phyloP scores from a whole-genome alignment of 2,797 vertebrate species.

The Rhabdomys pumilio region DNA sequence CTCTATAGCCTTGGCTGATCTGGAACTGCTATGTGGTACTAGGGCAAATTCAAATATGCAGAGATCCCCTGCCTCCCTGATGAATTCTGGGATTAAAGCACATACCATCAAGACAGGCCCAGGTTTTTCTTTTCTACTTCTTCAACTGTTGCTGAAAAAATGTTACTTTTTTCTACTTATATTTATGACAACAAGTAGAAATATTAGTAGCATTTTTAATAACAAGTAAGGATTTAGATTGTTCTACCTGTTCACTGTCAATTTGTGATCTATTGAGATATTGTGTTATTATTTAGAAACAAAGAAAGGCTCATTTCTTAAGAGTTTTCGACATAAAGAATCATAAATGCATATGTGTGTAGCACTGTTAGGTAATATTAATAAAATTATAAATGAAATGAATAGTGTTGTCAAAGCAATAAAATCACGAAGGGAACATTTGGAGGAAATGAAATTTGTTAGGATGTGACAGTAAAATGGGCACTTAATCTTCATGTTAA shows the following conservation, averaged over 20 bases:
- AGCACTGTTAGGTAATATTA: not conserved
- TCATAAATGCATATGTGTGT: not conserved
- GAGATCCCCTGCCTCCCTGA: not conserved
- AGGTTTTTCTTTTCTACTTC: not conserved
- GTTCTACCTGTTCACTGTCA: not conserved
- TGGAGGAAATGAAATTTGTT: not conserved
- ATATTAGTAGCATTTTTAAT: not conserved
- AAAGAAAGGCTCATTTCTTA: not conserved
- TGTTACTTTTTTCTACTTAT: not conserved
- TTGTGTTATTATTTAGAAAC: slow-evolving; percentile 13
- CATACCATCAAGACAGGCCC: not conserved
- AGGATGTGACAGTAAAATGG: not conserved
- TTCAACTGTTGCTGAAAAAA: not conserved
- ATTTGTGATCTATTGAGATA: not conserved
- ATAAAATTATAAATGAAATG: slow-evolving; percentile 40
- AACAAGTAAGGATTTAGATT: not conserved
- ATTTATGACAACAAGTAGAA: not conserved
- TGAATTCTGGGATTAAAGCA: not conserved
- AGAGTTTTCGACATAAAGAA: not conserved
- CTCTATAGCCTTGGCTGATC: not conserved
- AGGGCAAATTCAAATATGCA: not conserved
- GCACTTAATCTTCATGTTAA: slow-evolving; percentile 29
- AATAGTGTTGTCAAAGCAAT: not conserved
- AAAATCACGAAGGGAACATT: not conserved
- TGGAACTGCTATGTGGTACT: not conserved